phyloP scores from a whole-genome alignment of 2,888 invertebrate species.

The Trissoscelio sp. region DNA sequence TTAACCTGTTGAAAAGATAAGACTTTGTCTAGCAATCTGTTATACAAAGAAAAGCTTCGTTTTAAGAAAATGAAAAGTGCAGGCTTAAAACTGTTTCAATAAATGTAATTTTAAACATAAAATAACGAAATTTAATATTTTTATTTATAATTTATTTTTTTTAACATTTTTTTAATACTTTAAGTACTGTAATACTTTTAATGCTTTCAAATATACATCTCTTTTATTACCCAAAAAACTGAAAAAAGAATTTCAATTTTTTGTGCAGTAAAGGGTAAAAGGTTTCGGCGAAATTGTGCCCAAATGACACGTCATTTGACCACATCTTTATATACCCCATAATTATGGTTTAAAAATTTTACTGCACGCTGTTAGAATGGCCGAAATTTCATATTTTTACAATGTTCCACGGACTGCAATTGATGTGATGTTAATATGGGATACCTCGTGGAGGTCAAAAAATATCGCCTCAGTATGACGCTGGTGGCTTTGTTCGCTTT shows the following conservation, averaged over 20 bases:
- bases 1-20: slow-evolving; percentile 38
- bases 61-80: too few species aligned
- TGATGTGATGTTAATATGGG: slow-evolving; percentile 46
- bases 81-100: too few species aligned
- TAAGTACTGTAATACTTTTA: too few species aligned
- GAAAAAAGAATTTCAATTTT: slow-evolving; percentile 8
- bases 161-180: too few species aligned
- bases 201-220: too few species aligned
- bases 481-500: slow-evolving; percentile 50
- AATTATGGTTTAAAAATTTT: slow-evolving; percentile 45
- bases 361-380: slow-evolving; percentile 21
- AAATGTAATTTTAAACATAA: too few species aligned
- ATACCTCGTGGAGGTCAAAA: slow-evolving; percentile 29
- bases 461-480: slow-evolving; percentile 14
- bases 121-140: too few species aligned
- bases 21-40: neutral
- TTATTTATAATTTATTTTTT: too few species aligned
- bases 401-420: slow-evolving; percentile 38
- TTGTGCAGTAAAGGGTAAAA: slow-evolving; percentile 11
- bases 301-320: slow-evolving; percentile 37
- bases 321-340: slow-evolving; percentile 42
- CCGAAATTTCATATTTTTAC: slow-evolving; percentile 49
- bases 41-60: too few species aligned
- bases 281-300: slow-evolving; percentile 19
- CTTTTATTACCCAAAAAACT: too few species aligned